Evolutionary conservation across 2,797 vertebrate genomes (phyloP).

Genomic region (Vireo griseus): DNA sequence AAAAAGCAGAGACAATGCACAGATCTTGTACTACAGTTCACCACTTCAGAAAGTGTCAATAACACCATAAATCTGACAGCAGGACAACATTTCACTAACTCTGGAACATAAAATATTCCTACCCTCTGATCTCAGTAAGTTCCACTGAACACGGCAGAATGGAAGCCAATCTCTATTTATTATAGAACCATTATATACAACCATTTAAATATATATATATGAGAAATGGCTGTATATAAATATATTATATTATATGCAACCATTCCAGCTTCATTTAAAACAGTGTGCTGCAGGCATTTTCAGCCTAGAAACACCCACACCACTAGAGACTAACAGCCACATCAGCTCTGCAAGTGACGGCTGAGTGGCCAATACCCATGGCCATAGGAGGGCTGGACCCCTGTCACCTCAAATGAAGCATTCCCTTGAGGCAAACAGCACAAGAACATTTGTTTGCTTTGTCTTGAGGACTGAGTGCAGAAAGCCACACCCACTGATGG

Average conservation of each 20-base stretch:
- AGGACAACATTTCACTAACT: neutral
- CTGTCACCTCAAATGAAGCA: neutral
- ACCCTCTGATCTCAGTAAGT: neutral
- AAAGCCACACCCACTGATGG: neutral
- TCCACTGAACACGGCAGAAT: neutral
- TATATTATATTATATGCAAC: neutral
- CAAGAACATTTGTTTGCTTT: neutral
- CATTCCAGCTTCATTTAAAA: neutral
- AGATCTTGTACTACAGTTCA: neutral
- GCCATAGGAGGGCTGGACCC: neutral
- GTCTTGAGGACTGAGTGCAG: neutral
- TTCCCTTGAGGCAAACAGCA: neutral
- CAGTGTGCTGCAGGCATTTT: neutral
- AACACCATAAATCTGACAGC: neutral
- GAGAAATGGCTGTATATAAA: neutral
- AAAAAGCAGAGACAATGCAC: neutral
- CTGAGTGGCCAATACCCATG: fast-evolving
- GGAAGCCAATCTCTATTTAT: neutral
- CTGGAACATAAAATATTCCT: neutral
- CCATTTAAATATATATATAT: neutral
- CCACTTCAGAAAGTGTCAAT: neutral
- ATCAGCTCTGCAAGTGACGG: fast-evolving
- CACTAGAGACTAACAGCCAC: neutral
- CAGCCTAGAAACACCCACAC: neutral
- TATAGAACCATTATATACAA: neutral